Base-by-base conservation (phyloP, 2,888 invertebrate species). In the Eristalis tenax region DNA sequence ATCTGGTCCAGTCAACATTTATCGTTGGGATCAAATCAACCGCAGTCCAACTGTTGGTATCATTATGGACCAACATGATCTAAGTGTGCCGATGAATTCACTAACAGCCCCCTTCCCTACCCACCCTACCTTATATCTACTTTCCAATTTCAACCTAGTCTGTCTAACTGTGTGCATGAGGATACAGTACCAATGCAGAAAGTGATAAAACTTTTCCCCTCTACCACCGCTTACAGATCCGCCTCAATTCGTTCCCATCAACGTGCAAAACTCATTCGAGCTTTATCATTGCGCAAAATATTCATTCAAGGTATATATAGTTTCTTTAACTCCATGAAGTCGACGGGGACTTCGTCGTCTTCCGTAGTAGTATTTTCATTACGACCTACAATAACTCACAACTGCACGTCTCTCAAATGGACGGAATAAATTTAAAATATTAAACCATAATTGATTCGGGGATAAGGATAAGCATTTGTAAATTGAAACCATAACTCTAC, bases 381-480 rank as follows among this genome's bases (percentile, higher is more conserved):
- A 59, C 59, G 59, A 59, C 59, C 23, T 28, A 26, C 59, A 23
- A 59, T 59, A 59, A 59, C 59, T 59, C 26, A 59, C 59, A 59
- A 59, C 69, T 63, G 38, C 73, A 69, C 23, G 65, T 76, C 65
- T 59, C 38, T 43, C 70, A 82, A 65, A 65, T 64, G 32, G 10
- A 82, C 57, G 35, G 61, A 82, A 82, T 76, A 66, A 76, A 71
- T 82, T 76, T 82, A 70, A 82, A 82, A 82, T 76, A 82, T 82
- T 70, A 35, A 82, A 82, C 76, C 57, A 87, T 87, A 71, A 87
- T 83, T 83, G 79, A 87, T 76, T 23, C 74, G 71, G 68, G 83
- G 75, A 65, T 71, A 70, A 65, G 78, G 78, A 79, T 82, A 82
- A 87, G 75, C 83, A 87, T 87, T 87, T 87, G 86, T 75, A 87